These are phyloP conservation scores for Thereva unica DNA, from an alignment of 2,888 invertebrate species.

Conservation along the genomic window DNA sequence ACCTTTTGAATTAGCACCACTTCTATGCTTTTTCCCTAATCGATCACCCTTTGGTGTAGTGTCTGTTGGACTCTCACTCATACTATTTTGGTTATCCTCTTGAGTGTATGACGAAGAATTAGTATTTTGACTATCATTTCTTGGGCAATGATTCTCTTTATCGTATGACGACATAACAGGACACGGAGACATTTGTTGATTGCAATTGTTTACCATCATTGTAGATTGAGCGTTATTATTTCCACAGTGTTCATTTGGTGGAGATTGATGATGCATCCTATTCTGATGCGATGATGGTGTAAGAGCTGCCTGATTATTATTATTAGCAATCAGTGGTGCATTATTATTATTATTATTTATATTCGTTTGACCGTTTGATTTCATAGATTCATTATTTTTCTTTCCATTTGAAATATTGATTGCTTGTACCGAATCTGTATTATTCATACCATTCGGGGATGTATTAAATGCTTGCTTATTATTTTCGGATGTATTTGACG, in stretches of 20 bases:
- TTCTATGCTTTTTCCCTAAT: constrained; percentile 55
- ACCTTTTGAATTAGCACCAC: constrained; percentile 56
- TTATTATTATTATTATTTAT: constrained; percentile 42
- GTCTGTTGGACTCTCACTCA: constrained; percentile 47
- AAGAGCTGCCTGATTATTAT: constrained; percentile 20
- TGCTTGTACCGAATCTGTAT: constrained; percentile 14
- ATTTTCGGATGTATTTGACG: constrained; percentile 35
- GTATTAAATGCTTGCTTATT: constrained; percentile 38
- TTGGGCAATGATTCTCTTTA: constrained; percentile 50
- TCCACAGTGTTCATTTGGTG: constrained; percentile 7
- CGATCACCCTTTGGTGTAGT: constrained; percentile 45
- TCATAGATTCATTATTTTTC: constrained; percentile 24
- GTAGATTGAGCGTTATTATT: constrained; percentile 42
- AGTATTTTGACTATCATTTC: constrained; percentile 51
- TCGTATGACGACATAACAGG: constrained; percentile 49
- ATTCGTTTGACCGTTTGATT: constrained; percentile 30
- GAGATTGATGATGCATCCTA: constrained; percentile 24
- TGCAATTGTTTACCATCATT: constrained; percentile 33
- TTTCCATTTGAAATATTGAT: constrained; percentile 29
- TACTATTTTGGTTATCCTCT: constrained; percentile 50
- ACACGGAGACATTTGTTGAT: constrained; percentile 41
- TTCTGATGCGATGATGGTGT: constrained; percentile 13
- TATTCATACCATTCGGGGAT: constrained; percentile 31
- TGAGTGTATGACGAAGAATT: constrained; percentile 48
- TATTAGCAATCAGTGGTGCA: constrained; percentile 38